Evolutionary conservation across 2,888 invertebrate genomes (phyloP), one percentile per base, ranked within the genome.

Genomic region (Chesias legatella): DNA sequence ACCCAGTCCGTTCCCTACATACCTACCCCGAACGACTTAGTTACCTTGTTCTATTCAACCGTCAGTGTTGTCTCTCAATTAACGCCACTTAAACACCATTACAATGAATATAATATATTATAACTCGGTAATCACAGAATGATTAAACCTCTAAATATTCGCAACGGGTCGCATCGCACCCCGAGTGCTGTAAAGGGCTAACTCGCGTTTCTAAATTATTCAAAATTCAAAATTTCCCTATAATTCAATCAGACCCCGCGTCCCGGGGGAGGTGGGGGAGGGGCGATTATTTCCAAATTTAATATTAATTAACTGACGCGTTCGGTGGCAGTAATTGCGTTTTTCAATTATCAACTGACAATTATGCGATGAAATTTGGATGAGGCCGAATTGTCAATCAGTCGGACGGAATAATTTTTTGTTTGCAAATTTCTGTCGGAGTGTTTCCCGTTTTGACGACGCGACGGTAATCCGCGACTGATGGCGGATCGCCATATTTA

Each of bases 301-400:
- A 86, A 86, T 88, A 88, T 86, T 89, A 88, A 89, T 89, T 88
- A 88, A 83, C 80, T 72, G 76, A 75, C 81, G 76, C 77, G 75
- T 76, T 74, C 75, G 70, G 62, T 62, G 65, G 63, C 56, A 62
- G 73, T 86, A 85, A 86, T 86, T 85, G 79, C 81, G 84, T 86
- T 88, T 86, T 86, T 86, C 86, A 86, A 88, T 86, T 86, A 85
- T 72, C 77, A 73, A 75, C 58, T 83, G 85, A 83, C 86, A 84
- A 84, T 85, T 84, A 83, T 74, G 75, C 77, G 77, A 74, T 73
- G 79, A 73, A 79, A 78, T 76, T 74, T 65, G 75, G 78, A 81
- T 75, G 78, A 75, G 75, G 58, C 67, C 68, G 67, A 73, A 80
- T 80, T 81, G 80, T 72, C 73, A 70, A 69, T 71, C 67, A 67